These are phyloP conservation scores for Barbus barbus DNA, from an alignment of 2,113 vertebrate species.

Conservation along the genomic window DNA sequence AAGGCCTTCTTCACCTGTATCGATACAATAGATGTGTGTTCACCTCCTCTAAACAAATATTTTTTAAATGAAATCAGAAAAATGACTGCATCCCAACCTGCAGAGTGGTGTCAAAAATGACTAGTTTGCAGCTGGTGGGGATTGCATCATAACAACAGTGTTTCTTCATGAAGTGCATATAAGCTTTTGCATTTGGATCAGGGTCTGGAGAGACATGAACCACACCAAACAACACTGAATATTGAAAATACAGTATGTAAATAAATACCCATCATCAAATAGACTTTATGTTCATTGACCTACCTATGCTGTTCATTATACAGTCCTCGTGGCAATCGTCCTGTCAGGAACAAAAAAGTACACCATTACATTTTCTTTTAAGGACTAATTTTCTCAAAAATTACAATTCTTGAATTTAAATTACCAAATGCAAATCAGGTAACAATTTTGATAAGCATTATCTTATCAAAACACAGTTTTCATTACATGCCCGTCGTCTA, in stretches of 20 bases:
- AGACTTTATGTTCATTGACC: neutral
- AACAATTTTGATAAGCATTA: too few relatives aligned
- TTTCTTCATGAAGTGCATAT: conserved; percentile 92
- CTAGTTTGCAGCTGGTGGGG: conserved; percentile 91
- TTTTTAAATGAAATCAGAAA: neutral
- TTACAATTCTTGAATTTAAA: too few relatives aligned
- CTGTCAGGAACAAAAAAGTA: conserved; percentile 6
- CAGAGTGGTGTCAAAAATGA: conserved; percentile 80
- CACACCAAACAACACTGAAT: neutral
- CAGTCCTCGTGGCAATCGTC: conserved; percentile 6
- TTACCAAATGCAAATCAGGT: neutral
- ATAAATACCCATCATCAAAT: neutral
- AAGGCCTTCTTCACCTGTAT: conserved; percentile 94
- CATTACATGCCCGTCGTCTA: neutral
- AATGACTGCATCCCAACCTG: conserved; percentile 54
- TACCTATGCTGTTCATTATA: conserved; percentile 40
- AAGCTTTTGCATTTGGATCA: conserved; percentile 77
- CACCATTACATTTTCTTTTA: neutral
- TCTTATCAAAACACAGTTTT: too few relatives aligned
- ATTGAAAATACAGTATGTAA: neutral
- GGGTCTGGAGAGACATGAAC: conserved; percentile 5
- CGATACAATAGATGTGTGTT: neutral
- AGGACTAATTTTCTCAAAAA: neutral
- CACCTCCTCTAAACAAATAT: neutral
- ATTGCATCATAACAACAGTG: conserved; percentile 90